Base-by-base conservation (phyloP, 1,140 invertebrate genomes). In the Musca domestica region DNA sequence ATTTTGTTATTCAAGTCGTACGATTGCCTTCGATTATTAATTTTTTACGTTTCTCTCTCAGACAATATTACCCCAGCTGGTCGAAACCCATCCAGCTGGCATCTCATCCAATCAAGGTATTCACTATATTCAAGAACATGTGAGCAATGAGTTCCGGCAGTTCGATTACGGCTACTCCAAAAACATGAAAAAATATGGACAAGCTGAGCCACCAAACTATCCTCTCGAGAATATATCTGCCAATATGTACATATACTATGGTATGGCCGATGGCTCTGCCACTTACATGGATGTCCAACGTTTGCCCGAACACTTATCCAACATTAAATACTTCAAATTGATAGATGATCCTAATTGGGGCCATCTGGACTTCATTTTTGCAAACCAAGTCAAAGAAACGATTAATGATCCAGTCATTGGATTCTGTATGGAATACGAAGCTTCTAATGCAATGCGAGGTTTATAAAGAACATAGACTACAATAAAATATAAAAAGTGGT, bases 171-270 rank as follows among this genome's bases (percentile, higher is more conserved):
- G 84, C 5, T 7, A 7, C 17, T 71, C 69, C 7, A 75, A 67
- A 48, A 87, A 88, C 71, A 63, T 80, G 41, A 65, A 73, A 46
- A 69, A 73, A 9, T 87, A 87, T 66, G 80, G 77, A 1, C 73
- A 74, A 20, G 15, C 72, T 15, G 75, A 69, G 19, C 86, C 87
- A 12, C 86, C 87, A 0, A 69, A 80, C 2, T 88, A 88, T 70
- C 78, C 85, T 52, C 66, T 88, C 6, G 75, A 78, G 6, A 86
- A 86, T 68, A 85, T 92, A 15, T 85, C 86, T 1, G 56, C 73
- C 7, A 88, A 88, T 2, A 76, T 88, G 0, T 86, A 86, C 2
- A 68, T 92, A 1, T 89, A 89, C 71, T 90, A 85, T 49, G 88
- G 88, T 20, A 76, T 85, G 1, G 82, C 85, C 7, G 91, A 92